Evolutionary conservation across 2,888 invertebrate genomes (phyloP).

Genomic region (Spilarctia lutea): DNA sequence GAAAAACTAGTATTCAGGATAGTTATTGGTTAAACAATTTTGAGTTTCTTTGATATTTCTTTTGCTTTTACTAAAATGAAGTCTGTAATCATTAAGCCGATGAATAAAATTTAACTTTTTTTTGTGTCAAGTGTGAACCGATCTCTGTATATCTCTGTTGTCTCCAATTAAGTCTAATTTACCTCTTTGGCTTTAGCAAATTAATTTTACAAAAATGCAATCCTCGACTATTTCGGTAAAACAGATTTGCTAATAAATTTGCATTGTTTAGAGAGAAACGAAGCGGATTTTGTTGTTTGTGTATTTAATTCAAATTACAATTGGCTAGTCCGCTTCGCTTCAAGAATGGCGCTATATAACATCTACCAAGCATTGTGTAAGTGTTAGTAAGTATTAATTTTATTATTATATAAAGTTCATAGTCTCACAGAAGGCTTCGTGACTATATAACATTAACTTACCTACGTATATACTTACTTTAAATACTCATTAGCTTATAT

Average conservation of each 20-base stretch:
- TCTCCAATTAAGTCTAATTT: constrained; percentile 51
- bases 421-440: constrained; percentile 64
- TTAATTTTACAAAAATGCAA: constrained; percentile 35
- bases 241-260: constrained; percentile 29
- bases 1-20: background rate
- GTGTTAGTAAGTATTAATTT: constrained; percentile 40
- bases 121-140: constrained; percentile 38
- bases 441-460: constrained; percentile 50
- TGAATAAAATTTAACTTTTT: background rate
- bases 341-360: constrained; percentile 48
- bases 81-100: background rate
- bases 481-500: constrained; percentile 43
- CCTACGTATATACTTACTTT: constrained; percentile 67
- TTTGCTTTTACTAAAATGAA: background rate
- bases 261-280: constrained; percentile 24
- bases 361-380: constrained; percentile 49
- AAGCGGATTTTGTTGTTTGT: constrained; percentile 7
- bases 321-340: constrained; percentile 12
- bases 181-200: constrained; percentile 60
- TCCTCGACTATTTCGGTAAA: constrained; percentile 28
- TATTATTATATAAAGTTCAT: constrained; percentile 40
- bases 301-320: background rate
- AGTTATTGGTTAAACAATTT: background rate
- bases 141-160: constrained; percentile 35
- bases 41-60: background rate